phyloP scores from a whole-genome alignment of 2,888 invertebrate genomes.

The Platyscelio sp. region DNA sequence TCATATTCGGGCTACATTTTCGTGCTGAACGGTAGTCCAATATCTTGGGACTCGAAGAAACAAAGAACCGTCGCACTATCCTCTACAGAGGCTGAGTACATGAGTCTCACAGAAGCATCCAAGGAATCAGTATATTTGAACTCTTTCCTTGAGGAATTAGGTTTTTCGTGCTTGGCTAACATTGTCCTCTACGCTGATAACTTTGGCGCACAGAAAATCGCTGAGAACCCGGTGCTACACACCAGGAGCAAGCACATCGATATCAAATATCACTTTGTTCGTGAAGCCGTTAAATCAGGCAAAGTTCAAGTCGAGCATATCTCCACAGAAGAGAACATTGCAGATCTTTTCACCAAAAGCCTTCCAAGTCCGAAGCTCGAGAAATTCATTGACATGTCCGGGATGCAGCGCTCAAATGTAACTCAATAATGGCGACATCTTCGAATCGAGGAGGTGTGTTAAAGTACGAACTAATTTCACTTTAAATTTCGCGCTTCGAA shows the following conservation, averaged over 20 bases:
- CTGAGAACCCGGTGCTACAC: not conserved
- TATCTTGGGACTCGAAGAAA: conserved; percentile 10
- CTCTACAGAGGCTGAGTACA: conserved; percentile 1
- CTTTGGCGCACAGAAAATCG: not conserved
- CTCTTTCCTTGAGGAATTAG: not conserved
- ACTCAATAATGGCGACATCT: not conserved
- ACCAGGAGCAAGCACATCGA: not conserved
- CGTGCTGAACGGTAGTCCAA: not conserved
- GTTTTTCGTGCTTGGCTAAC: not conserved
- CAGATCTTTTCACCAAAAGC: not conserved
- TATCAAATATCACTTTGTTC: conserved; percentile 1
- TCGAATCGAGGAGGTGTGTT: not conserved
- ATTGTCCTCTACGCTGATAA: not conserved
- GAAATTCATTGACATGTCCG: too few species aligned
- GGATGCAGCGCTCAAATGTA: too few species aligned
- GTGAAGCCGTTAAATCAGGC: not conserved
- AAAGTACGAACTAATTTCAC: not conserved
- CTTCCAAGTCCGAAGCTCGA: not conserved
- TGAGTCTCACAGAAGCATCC: not conserved
- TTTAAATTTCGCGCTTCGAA: too few species aligned
- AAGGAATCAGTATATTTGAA: not conserved
- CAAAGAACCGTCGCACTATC: conserved; percentile 6
- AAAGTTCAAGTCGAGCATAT: not conserved
- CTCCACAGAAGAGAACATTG: not conserved
- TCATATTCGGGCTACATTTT: not conserved